Evolutionary conservation across 2,888 invertebrate genomes (phyloP), one percentile per base, ranked within the genome.

Genomic region (Graphium colonna): DNA sequence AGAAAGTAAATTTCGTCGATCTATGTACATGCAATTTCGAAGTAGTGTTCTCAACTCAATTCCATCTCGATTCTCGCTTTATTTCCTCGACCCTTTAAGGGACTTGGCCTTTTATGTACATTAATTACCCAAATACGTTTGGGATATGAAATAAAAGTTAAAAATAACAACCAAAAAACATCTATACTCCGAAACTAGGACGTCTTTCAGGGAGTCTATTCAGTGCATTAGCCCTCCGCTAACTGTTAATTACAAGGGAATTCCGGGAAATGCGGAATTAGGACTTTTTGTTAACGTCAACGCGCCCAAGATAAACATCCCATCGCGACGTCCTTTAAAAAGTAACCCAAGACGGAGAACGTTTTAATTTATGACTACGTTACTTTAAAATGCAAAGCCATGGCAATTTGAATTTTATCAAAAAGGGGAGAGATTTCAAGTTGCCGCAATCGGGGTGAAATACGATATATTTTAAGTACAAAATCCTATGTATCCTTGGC

Each of bases 301-400:
- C 47, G 31, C 52, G 36, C 48, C 21, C 48, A 38, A 53, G 52
- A 53, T 53, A 53, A 53, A 53, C 52, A 53, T 53, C 52, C 52
- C 48, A 48, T 48, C 48, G 52, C 48, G 44, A 38, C 51, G 52
- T 53, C 45, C 51, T 45, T 48, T 53, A 44, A 53, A 53, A 53
- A 53, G 52, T 53, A 53, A 53, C 52, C 52, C 52, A 48, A 53
- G 52, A 53, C 38, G 52, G 42, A 16, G 12, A 36, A 43, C 52
- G 52, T 43, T 53, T 53, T 53, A 53, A 53, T 53, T 53, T 53
- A 53, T 53, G 52, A 53, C 52, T 53, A 48, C 42, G 28, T 43
- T 39, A 53, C 52, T 53, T 53, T 39, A 48, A 53, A 53, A 8
- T 3, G 10, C 38, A 36, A 7, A 4, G 26, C 8, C 12, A 8